Evolutionary conservation across 2,888 invertebrate genomes (phyloP).

Genomic region (Drosophila suboccidentalis): DNA sequence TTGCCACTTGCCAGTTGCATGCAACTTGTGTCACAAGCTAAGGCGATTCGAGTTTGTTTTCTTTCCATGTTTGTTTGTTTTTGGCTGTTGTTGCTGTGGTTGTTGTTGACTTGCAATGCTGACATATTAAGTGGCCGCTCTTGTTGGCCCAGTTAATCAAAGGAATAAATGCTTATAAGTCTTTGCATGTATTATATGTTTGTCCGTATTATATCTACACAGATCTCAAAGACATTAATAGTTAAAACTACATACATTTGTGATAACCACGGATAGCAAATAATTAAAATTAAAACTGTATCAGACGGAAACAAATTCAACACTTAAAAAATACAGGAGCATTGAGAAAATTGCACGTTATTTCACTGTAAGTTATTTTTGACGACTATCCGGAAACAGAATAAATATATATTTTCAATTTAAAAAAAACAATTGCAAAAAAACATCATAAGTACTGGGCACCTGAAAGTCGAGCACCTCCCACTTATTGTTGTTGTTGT

Average conservation of each 20-base stretch:
- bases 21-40: conserved; percentile 3
- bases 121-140: conserved; percentile 15
- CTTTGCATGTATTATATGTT: neutral
- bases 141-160: neutral
- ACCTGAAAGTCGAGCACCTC: neutral
- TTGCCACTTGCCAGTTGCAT: conserved; percentile 15
- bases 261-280: no score
- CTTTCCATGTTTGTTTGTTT: conserved; percentile 14
- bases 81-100: neutral
- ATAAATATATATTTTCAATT: no score
- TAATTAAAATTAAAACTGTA: no score
- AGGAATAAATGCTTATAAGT: neutral
- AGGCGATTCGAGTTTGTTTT: conserved; percentile 26
- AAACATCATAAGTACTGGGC: no score
- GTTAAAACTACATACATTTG: neutral
- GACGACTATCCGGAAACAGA: no score
- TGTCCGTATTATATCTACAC: neutral
- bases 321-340: no score
- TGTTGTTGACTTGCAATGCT: conserved; percentile 10
- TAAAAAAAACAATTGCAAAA: no score
- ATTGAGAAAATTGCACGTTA: no score
- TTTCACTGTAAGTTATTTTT: no score
- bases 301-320: no score
- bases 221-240: neutral
- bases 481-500: neutral